Evolutionary conservation across 2,888 invertebrate genomes (phyloP).

Genomic region (Oxycera nigricornis): DNA sequence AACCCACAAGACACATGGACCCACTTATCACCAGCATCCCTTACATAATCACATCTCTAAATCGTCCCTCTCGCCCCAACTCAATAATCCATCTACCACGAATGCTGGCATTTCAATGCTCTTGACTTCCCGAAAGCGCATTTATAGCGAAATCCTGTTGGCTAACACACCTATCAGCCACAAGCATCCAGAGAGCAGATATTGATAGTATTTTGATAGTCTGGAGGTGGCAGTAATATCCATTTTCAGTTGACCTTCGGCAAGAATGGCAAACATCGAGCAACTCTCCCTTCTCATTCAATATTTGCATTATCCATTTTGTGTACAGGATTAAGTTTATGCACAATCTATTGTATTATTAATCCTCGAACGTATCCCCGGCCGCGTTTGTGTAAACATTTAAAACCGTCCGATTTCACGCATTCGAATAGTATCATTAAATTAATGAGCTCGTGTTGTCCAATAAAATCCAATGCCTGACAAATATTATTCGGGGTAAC

Average conservation of each 20-base stretch:
- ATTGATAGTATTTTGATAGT: slow-evolving; percentile 10
- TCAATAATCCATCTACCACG: too few relatives aligned
- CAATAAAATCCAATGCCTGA: slow-evolving; percentile 19
- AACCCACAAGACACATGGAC: too few relatives aligned
- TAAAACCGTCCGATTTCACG: slow-evolving; percentile 46
- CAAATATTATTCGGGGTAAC: slow-evolving; percentile 2
- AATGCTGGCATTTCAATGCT: too few relatives aligned
- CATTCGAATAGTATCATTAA: slow-evolving; percentile 47
- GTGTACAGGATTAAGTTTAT: slow-evolving; percentile 41
- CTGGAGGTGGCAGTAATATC: neutral
- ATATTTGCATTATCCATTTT: slow-evolving; percentile 26
- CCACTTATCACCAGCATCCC: too few relatives aligned
- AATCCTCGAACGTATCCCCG: slow-evolving; percentile 45
- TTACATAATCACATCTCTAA: too few relatives aligned
- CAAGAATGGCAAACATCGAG: slow-evolving; percentile 18
- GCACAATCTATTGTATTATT: slow-evolving; percentile 43
- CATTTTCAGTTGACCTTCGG: slow-evolving; percentile 14
- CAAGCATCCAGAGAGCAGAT: neutral
- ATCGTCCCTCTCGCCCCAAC: too few relatives aligned
- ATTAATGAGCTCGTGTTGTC: slow-evolving; percentile 46
- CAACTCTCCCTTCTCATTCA: neutral
- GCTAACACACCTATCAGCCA: neutral
- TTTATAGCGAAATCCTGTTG: neutral
- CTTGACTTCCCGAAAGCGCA: neutral
- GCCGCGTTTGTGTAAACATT: slow-evolving; percentile 45